Conservation (phyloP, 2,888 invertebrate species). For the Erebia aethiops region DNA sequence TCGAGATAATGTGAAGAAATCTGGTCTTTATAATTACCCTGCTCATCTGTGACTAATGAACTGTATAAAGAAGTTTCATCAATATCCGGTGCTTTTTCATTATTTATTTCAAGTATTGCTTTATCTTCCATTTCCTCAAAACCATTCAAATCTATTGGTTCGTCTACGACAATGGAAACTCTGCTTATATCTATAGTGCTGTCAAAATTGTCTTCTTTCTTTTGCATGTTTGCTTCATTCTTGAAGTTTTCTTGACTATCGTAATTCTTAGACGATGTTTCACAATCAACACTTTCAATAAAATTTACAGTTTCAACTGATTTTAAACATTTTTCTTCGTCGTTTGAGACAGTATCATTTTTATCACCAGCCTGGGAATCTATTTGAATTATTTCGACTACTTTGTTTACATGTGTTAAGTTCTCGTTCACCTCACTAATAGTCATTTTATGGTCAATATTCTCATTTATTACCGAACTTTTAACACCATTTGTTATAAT, state of each 20-base stretch:
- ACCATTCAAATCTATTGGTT: not conserved
- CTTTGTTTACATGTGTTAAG: not conserved
- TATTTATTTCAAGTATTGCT: not conserved
- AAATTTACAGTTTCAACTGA: not conserved
- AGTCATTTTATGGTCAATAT: not conserved
- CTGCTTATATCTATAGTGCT: not conserved
- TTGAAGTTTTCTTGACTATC: not conserved
- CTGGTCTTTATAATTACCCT: not conserved
- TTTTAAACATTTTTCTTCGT: not conserved
- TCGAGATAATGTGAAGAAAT: not conserved
- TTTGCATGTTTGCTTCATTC: not conserved
- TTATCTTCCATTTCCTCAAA: not conserved
- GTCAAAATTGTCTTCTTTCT: not conserved
- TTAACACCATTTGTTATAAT: not conserved
- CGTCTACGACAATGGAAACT: not conserved
- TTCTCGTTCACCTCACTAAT: not conserved
- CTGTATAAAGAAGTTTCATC: not conserved
- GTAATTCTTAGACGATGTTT: not conserved
- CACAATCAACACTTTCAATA: not conserved
- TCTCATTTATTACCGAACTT: not conserved
- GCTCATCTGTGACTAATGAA: not conserved
- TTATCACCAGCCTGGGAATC: not conserved
- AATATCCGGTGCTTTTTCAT: not conserved
- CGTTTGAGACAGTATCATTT: not conserved
- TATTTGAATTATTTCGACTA: not conserved